These are phyloP conservation scores for Gasterosteus aculeatus DNA, from an alignment of 2,113 vertebrate species.

Conservation along the genomic window DNA sequence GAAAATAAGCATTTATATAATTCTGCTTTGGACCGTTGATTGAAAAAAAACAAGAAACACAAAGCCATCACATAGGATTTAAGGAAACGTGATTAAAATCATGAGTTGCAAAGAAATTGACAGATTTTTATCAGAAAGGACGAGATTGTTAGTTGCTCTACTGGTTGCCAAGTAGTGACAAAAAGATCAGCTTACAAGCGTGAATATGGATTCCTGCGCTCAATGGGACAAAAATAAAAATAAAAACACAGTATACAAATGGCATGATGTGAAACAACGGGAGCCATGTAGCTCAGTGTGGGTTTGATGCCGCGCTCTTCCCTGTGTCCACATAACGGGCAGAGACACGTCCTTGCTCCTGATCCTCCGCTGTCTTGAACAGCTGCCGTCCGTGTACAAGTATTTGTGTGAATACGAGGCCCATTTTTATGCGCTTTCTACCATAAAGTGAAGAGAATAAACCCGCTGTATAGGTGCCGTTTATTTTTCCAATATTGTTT, in stretches of 20 bases:
- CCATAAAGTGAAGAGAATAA: not conserved
- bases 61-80: not conserved
- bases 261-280: not conserved
- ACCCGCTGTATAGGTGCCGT: not conserved
- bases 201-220: not conserved
- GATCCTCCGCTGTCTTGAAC: not conserved
- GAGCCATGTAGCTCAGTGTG: not conserved
- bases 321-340: not conserved
- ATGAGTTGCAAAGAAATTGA: not conserved
- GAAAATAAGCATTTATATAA: not conserved
- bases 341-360: not conserved
- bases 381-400: not conserved
- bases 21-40: not conserved
- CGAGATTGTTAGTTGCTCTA: not conserved
- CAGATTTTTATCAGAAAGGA: not conserved
- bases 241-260: not conserved
- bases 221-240: not conserved
- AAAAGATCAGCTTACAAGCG: not conserved
- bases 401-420: not conserved
- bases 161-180: not conserved
- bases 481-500: slow-evolving; percentile 5
- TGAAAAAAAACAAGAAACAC: not conserved
- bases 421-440: not conserved
- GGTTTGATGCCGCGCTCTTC: not conserved
- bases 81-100: not conserved